Conservation (phyloP, 2,113 vertebrate species). For the Serinus canaria region DNA sequence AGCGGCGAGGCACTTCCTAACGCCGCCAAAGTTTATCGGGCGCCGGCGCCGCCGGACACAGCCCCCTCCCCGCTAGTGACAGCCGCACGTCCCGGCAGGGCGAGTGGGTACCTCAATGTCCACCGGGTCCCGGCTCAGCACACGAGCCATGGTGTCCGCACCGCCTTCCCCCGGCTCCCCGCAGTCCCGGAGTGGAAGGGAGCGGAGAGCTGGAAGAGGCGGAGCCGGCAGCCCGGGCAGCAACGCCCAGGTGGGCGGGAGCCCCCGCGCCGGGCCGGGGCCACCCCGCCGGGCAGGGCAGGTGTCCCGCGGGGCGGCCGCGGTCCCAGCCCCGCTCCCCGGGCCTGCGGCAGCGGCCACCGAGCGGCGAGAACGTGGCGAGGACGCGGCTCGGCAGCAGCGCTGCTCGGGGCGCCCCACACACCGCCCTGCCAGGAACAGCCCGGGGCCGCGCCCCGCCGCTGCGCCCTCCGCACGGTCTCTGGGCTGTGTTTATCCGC, state of each 20-base stretch:
- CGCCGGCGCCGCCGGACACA: not conserved
- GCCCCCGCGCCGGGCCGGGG: not conserved
- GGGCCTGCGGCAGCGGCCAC: too few relatives aligned
- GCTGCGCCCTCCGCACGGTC: not conserved
- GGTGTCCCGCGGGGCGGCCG: too few relatives aligned
- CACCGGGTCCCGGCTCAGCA: slow-evolving; percentile 80
- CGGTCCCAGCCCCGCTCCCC: not conserved
- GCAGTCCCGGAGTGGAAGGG: not conserved
- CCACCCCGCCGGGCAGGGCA: not conserved
- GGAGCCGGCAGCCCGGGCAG: not conserved
- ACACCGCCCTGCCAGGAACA: too few relatives aligned
- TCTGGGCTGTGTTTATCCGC: not conserved
- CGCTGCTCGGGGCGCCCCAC: accelerated
- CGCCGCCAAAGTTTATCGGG: not conserved
- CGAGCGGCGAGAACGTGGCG: not conserved
- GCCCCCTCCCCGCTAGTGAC: not conserved
- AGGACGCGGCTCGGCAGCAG: not conserved
- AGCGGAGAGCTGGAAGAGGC: not conserved
- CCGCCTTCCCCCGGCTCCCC: not conserved
- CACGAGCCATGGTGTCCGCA: slow-evolving; percentile 69
- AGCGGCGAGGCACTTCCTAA: not conserved
- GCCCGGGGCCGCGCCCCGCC: not conserved
- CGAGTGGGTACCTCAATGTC: slow-evolving; percentile 82
- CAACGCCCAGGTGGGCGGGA: not conserved
- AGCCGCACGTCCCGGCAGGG: not conserved